Evolutionary conservation across 2,888 invertebrate species (phyloP).

Genomic region (Meiosimyza decipiens): DNA sequence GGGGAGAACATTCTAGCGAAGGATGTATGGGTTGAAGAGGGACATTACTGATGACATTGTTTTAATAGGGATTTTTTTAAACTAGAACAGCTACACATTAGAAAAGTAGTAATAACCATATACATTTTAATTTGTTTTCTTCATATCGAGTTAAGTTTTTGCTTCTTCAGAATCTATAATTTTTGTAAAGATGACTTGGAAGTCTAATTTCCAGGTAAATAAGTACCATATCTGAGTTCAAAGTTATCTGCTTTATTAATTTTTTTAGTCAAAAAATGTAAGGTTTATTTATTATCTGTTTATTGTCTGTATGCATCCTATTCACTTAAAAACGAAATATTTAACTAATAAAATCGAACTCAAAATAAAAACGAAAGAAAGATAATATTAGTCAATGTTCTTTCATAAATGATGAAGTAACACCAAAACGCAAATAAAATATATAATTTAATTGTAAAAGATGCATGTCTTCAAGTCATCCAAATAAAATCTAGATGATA

Average conservation of each 20-base stretch:
- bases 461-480: slow-evolving; percentile 17
- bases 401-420: slow-evolving; percentile 23
- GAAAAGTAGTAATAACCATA: too few species aligned
- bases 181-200: not conserved
- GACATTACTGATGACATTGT: too few species aligned
- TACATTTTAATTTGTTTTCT: too few species aligned
- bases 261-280: not conserved
- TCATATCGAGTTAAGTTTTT: too few species aligned
- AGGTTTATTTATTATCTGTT: too few species aligned
- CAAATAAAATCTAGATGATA: too few species aligned
- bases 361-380: not conserved
- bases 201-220: not conserved
- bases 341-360: not conserved
- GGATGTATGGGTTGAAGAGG: too few species aligned
- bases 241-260: not conserved
- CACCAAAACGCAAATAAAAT: not conserved
- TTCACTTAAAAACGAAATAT: not conserved
- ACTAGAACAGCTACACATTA: too few species aligned
- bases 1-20: too few species aligned
- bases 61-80: too few species aligned
- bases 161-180: too few species aligned
- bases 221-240: not conserved
- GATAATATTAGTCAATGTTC: not conserved
- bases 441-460: not conserved
- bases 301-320: not conserved